Conservation (phyloP, 1,140 invertebrate species). For the Bombus ignitus region DNA sequence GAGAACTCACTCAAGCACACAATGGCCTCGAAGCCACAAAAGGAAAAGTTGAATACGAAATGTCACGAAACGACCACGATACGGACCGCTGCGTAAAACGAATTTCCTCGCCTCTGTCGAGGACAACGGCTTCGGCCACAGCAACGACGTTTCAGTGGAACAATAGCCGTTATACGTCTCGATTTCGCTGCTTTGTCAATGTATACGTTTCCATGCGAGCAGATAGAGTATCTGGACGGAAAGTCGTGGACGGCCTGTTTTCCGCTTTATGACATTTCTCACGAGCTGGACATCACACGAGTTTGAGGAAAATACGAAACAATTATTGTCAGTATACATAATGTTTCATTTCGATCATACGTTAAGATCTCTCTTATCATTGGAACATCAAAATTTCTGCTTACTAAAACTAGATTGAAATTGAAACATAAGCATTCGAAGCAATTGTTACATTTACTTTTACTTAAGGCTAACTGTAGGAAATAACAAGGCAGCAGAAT, state of each 20-base stretch:
- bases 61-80: conserved; percentile 41
- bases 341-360: neutral
- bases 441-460: neutral
- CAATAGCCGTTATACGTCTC: conserved; percentile 43
- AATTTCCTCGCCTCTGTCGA: conserved; percentile 49
- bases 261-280: neutral
- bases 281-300: neutral
- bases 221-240: conserved; percentile 40
- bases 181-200: conserved; percentile 39
- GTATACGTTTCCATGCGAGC: neutral
- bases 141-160: conserved; percentile 38
- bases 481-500: neutral
- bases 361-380: neutral
- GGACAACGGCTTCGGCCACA: conserved; percentile 23
- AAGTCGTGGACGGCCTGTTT: neutral
- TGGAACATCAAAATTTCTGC: neutral
- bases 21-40: conserved; percentile 9
- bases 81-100: conserved; percentile 40
- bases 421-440: neutral
- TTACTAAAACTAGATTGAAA: neutral
- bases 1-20: neutral
- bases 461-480: neutral
- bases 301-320: no score
- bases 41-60: conserved; percentile 56
- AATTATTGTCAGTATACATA: no score